These are phyloP conservation scores for Anoura caudifer DNA, from an alignment of 2,113 vertebrate genomes.

Conservation along the genomic window DNA sequence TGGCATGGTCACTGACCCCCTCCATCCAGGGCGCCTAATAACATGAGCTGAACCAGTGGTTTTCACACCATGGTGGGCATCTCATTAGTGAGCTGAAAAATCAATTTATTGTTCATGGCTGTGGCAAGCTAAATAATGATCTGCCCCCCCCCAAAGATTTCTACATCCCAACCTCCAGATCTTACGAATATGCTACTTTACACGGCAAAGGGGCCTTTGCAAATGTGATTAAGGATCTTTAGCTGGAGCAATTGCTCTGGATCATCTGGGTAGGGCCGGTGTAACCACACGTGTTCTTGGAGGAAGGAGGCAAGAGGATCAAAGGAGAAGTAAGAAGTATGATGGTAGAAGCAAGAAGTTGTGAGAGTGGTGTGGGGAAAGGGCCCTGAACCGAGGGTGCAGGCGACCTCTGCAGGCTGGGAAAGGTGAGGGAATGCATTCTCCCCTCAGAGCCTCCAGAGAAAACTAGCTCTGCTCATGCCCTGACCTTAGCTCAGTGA, in stretches of 20 bases:
- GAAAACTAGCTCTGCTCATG: neutral
- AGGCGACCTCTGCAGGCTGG: neutral
- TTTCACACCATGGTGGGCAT: neutral
- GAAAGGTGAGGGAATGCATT: neutral
- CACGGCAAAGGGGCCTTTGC: neutral
- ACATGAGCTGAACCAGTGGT: neutral
- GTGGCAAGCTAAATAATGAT: neutral
- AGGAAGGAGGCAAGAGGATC: neutral
- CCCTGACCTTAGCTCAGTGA: neutral
- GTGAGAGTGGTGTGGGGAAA: neutral
- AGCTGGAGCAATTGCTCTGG: neutral
- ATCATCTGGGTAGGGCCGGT: neutral
- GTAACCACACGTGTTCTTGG: neutral
- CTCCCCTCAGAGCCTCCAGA: neutral
- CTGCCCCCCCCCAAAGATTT: neutral
- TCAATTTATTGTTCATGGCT: neutral
- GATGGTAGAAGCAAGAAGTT: neutral
- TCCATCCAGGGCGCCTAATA: neutral
- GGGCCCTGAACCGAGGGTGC: neutral
- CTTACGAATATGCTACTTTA: neutral
- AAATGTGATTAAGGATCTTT: neutral
- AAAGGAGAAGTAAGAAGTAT: neutral
- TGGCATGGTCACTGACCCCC: neutral
- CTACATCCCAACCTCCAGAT: neutral
- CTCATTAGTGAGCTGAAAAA: neutral